Evolutionary conservation across 1,140 invertebrate species (phyloP).

Genomic region (Microvelia longipes): DNA sequence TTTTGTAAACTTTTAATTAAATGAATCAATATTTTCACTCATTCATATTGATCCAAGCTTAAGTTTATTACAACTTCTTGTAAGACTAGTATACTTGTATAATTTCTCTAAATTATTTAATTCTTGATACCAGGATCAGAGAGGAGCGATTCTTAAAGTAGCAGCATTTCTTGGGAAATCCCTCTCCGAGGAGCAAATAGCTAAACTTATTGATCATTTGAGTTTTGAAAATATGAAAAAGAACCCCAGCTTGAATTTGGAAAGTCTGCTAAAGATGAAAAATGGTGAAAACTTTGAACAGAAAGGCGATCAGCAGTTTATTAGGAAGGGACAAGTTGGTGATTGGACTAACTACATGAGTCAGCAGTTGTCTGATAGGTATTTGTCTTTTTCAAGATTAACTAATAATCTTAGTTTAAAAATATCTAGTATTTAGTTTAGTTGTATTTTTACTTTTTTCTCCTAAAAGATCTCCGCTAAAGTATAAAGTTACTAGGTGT

Average conservation of each 20-base stretch:
- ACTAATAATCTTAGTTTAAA: too few relatives aligned
- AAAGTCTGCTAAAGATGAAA: constrained; percentile 36
- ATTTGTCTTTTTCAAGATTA: too few relatives aligned
- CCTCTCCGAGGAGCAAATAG: constrained; percentile 46
- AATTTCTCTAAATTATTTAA: too few relatives aligned
- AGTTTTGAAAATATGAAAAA: constrained; percentile 48
- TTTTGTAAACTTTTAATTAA: too few relatives aligned
- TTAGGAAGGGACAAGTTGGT: constrained; percentile 64
- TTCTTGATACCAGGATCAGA: constrained; percentile 45
- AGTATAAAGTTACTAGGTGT: too few relatives aligned
- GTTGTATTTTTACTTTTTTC: too few relatives aligned
- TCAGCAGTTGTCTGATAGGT: constrained; percentile 37
- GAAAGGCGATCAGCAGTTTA: constrained; percentile 43
- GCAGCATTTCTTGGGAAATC: constrained; percentile 55
- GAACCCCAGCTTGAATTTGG: constrained; percentile 54
- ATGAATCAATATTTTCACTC: too few relatives aligned
- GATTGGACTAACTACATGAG: constrained; percentile 73
- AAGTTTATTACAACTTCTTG: too few relatives aligned
- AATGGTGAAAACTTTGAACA: constrained; percentile 33
- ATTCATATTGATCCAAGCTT: too few relatives aligned
- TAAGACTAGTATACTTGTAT: too few relatives aligned
- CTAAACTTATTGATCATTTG: constrained; percentile 50
- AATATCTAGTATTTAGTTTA: too few relatives aligned
- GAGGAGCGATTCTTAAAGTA: constrained; percentile 44
- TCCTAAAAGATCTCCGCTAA: too few relatives aligned